These are phyloP conservation scores for Dicyrtoma fusca DNA, from an alignment of 2,888 invertebrate genomes.

Conservation along the genomic window DNA sequence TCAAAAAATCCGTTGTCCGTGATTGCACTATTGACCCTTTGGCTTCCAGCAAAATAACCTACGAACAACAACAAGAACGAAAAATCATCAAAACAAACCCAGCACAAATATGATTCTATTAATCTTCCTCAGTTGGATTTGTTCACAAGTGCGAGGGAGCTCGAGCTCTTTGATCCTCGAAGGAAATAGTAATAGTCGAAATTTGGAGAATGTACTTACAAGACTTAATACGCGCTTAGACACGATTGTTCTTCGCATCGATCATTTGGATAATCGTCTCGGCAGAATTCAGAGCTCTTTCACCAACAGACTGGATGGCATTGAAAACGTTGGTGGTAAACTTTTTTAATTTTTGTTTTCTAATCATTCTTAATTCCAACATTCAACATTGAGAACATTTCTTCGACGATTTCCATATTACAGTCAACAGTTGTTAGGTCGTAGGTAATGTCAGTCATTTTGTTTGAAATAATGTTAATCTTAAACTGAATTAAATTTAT, in stretches of 20 bases:
- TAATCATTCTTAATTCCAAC: neutral
- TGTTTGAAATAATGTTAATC: no score
- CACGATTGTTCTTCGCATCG: slow-evolving; percentile 61
- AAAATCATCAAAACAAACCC: neutral
- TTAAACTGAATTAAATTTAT: neutral
- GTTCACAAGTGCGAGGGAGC: slow-evolving; percentile 11
- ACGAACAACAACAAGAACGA: no score
- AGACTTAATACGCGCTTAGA: slow-evolving; percentile 59
- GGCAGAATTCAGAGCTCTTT: slow-evolving; percentile 60
- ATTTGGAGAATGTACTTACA: slow-evolving; percentile 52
- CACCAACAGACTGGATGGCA: slow-evolving; percentile 50
- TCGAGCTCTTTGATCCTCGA: slow-evolving; percentile 3
- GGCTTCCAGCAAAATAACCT: no score
- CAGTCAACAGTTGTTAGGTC: neutral
- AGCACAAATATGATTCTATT: slow-evolving; percentile 10
- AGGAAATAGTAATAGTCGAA: slow-evolving; percentile 27
- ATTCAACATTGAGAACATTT: no score
- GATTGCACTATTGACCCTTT: no score
- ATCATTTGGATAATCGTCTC: slow-evolving; percentile 61
- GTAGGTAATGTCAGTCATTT: neutral
- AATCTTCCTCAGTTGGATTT: slow-evolving; percentile 24
- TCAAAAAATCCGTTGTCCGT: no score
- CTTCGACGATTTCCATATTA: neutral
- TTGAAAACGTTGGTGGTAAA: slow-evolving; percentile 50
- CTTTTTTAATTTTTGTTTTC: slow-evolving; percentile 1